These are phyloP conservation scores for Tenebrosternarchus preto DNA, from an alignment of 2,113 vertebrate species.

Conservation along the genomic window DNA sequence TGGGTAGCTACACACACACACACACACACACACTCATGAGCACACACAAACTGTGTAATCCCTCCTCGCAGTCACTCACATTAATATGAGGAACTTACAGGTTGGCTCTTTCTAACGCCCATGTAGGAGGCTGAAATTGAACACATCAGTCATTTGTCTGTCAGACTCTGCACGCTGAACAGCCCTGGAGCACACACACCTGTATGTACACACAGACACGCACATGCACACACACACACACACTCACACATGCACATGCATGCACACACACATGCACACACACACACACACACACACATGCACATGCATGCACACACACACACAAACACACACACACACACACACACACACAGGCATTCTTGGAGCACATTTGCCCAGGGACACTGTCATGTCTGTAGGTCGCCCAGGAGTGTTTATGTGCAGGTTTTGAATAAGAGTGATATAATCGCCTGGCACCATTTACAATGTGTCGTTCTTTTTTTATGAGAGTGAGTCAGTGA, in stretches of 20 bases:
- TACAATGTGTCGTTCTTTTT: slow-evolving; percentile 13
- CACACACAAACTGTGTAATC: slow-evolving; percentile 7
- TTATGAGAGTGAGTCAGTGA: slow-evolving; percentile 5
- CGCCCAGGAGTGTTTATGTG: slow-evolving; percentile 1
- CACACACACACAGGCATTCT: not conserved
- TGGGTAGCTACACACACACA: not conserved
- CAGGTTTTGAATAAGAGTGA: slow-evolving; percentile 14
- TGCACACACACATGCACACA: slow-evolving; percentile 1
- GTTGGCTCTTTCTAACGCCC: slow-evolving; percentile 20
- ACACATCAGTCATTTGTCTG: slow-evolving; percentile 13
- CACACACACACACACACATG: not conserved
- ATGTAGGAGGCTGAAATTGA: not conserved
- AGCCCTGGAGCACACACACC: not conserved
- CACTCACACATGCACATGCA: not conserved
- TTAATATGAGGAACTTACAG: not conserved
- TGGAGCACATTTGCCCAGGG: not conserved
- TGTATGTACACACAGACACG: not conserved
- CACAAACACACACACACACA: slow-evolving; percentile 2
- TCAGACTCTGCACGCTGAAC: not conserved
- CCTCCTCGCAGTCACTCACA: not conserved
- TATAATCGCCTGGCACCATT: slow-evolving; percentile 1
- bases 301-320: slow-evolving; percentile 12
- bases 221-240: slow-evolving; percentile 1
- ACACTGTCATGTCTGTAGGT: not conserved
- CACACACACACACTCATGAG: slow-evolving; percentile 26